These are phyloP conservation scores for Saimiri boliviensis DNA, from an alignment of 2,113 vertebrate species.

Conservation along the genomic window DNA sequence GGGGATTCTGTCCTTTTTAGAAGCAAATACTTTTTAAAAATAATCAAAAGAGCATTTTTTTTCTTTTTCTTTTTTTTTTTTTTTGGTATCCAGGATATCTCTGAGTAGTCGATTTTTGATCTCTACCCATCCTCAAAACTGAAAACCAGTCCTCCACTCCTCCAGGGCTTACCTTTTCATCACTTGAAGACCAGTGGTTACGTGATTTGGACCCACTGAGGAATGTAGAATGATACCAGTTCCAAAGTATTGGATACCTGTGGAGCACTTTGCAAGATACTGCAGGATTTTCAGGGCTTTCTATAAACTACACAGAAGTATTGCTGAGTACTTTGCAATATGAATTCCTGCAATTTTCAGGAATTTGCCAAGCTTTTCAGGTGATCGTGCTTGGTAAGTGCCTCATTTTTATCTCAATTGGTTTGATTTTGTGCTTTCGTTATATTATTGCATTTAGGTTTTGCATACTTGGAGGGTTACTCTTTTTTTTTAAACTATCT, in stretches of 20 bases:
- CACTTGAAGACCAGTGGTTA: constrained; percentile 14
- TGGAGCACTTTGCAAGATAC: constrained; percentile 62
- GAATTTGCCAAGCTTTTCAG: constrained; percentile 52
- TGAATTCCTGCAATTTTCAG: constrained; percentile 22
- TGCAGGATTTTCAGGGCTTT: constrained; percentile 47
- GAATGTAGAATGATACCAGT: constrained; percentile 37
- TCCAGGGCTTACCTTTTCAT: constrained; percentile 48
- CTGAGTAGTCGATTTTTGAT: constrained; percentile 47
- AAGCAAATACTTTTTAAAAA: constrained; percentile 59
- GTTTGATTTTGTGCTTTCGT: constrained; percentile 48
- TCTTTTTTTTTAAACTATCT: constrained; percentile 55
- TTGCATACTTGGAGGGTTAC: constrained; percentile 56
- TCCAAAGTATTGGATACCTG: constrained; percentile 52
- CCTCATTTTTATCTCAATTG: constrained; percentile 68
- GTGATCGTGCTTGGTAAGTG: constrained; percentile 40
- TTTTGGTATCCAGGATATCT: constrained; percentile 13
- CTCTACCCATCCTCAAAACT: constrained; percentile 47
- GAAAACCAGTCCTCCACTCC: neutral
- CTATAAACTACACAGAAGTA: constrained; percentile 37
- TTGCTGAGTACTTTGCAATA: constrained; percentile 47
- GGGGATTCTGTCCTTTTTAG: constrained; percentile 59
- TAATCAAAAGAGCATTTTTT: constrained; percentile 59
- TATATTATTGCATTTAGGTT: constrained; percentile 53
- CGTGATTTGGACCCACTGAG: constrained; percentile 63
- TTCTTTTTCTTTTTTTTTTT: neutral